phyloP scores from a whole-genome alignment of 1,140 invertebrate genomes.

The Drosophila gunungcola region DNA sequence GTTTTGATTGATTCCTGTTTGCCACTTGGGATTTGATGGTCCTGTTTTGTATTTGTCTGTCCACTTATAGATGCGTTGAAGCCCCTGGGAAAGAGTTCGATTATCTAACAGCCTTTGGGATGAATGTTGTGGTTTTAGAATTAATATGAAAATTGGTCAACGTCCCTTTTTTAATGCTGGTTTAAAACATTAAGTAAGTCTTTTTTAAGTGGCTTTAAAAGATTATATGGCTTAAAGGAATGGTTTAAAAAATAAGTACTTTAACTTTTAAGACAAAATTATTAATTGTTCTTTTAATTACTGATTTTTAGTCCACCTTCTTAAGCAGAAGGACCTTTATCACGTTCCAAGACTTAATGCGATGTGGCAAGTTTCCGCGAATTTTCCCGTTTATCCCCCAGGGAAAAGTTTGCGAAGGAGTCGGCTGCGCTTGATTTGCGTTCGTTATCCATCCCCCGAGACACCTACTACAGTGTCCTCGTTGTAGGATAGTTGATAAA shows the following conservation, averaged over 20 bases:
- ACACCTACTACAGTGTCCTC: slow-evolving; percentile 34
- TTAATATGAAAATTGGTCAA: not conserved
- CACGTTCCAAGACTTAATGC: slow-evolving; percentile 58
- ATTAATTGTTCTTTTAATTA: not conserved
- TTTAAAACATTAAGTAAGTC: too few species aligned
- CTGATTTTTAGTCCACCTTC: not conserved
- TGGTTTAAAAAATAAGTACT: not conserved
- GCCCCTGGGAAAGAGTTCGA: not conserved
- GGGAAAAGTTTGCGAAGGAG: slow-evolving; percentile 54
- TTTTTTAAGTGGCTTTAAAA: too few species aligned
- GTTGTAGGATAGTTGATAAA: slow-evolving; percentile 79
- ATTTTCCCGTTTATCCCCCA: slow-evolving; percentile 14
- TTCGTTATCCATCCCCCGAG: slow-evolving; percentile 21
- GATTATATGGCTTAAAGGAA: too few species aligned
- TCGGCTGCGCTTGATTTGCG: slow-evolving; percentile 71
- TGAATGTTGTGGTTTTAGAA: not conserved
- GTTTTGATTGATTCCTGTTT: slow-evolving; percentile 64
- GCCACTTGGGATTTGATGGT: slow-evolving; percentile 38
- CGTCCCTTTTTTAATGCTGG: not conserved
- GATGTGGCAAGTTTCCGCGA: slow-evolving; percentile 58
- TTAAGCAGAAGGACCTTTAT: slow-evolving; percentile 15
- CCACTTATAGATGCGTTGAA: slow-evolving; percentile 31
- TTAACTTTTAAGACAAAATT: too few species aligned
- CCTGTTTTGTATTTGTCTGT: slow-evolving; percentile 39
- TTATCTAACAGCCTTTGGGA: not conserved